Evolutionary conservation across 1,140 invertebrate genomes (phyloP).

Genomic region (Ericerus pela): DNA sequence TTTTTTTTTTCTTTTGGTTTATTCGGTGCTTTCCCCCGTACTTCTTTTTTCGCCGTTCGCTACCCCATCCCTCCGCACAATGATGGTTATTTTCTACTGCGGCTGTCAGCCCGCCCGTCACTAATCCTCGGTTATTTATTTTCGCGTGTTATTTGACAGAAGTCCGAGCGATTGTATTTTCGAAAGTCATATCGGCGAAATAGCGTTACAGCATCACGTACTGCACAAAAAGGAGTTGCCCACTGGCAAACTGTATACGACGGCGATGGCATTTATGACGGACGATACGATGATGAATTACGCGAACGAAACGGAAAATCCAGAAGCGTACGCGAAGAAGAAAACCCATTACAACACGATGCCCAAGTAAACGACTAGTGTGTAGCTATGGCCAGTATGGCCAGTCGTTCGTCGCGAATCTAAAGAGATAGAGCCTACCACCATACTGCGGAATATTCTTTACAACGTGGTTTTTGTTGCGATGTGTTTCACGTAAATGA

Average conservation of each 20-base stretch:
- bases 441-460: neutral
- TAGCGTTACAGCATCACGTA: constrained; percentile 34
- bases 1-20: neutral
- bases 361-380: neutral
- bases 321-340: neutral
- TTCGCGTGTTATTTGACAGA: too few relatives aligned
- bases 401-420: too few relatives aligned
- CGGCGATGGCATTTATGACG: constrained; percentile 23
- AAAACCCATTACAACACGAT: neutral
- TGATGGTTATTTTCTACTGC: too few relatives aligned
- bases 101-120: too few relatives aligned
- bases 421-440: too few relatives aligned
- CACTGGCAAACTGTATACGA: constrained; percentile 37
- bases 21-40: too few relatives aligned
- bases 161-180: neutral
- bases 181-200: constrained; percentile 28
- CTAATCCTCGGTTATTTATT: too few relatives aligned
- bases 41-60: too few relatives aligned
- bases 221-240: constrained; percentile 26
- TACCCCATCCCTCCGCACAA: too few relatives aligned
- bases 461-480: neutral
- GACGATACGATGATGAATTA: neutral
- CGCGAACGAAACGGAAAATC: neutral
- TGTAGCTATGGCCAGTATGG: neutral
- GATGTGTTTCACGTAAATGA: neutral